phyloP scores from a whole-genome alignment of 2,888 invertebrate genomes.

The Dryococelus australis region DNA sequence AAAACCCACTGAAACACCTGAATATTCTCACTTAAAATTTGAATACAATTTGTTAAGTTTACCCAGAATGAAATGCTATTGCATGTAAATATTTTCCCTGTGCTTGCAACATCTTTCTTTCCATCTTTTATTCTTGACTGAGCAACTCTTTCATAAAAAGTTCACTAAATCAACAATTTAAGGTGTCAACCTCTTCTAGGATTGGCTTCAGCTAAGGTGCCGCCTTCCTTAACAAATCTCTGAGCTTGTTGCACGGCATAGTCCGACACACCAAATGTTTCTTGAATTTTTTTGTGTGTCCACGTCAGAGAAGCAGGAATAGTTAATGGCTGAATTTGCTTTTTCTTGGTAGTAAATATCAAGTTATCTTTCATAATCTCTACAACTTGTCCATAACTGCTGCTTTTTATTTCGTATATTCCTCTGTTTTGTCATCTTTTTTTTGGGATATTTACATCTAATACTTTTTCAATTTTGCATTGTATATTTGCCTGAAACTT shows the following conservation, averaged over 20 bases:
- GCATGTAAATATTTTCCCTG: conserved; percentile 25
- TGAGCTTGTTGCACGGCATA: conserved; percentile 26
- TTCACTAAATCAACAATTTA: conserved; percentile 27
- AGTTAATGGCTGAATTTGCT: conserved; percentile 25
- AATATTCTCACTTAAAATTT: conserved; percentile 22
- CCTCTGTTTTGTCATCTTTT: not conserved
- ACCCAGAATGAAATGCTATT: conserved; percentile 22
- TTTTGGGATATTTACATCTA: not conserved
- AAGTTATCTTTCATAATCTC: not conserved
- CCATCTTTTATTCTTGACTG: conserved; percentile 25
- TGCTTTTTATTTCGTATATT: not conserved
- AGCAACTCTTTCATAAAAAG: conserved; percentile 31
- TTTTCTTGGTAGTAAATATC: not conserved
- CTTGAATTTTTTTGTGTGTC: conserved; percentile 18
- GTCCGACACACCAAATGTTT: not conserved
- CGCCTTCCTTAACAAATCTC: conserved; percentile 21
- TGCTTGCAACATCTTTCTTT: conserved; percentile 18
- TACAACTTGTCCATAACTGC: conserved; percentile 11
- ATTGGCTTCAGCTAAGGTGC: not conserved
- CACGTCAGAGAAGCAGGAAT: conserved; percentile 32
- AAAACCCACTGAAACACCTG: not conserved
- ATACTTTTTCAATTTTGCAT: conserved; percentile 25
- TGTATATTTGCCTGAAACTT: not conserved
- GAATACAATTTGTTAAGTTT: not conserved
- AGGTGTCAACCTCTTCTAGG: not conserved